Evolutionary conservation across 2,113 vertebrate species (phyloP).

Genomic region (Bos taurus): ARS-UCD2.0 NC_037338.1:33191001-33191500

Average conservation of each 20-base stretch:
- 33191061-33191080: slow-evolving; percentile 59
- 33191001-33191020: background rate
- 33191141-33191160: slow-evolving; percentile 57
- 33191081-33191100: slow-evolving; percentile 63
- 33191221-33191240: slow-evolving; percentile 52
- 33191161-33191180: slow-evolving; percentile 62
- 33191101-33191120: slow-evolving; percentile 49
- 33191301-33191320: background rate
- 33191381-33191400: background rate
- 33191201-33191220: slow-evolving; percentile 46
- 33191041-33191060: slow-evolving; percentile 20
- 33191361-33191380: background rate
- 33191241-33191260: slow-evolving; percentile 70
- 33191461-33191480: background rate
- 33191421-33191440: background rate
- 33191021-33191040: background rate
- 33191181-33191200: slow-evolving; percentile 54
- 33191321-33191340: slow-evolving; percentile 15
- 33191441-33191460: background rate
- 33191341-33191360: background rate
- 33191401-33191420: background rate
- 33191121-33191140: slow-evolving; percentile 64
- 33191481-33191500: background rate
- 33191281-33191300: slow-evolving; percentile 54
- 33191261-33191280: slow-evolving; percentile 44